Conservation (phyloP, 2,113 vertebrate genomes). For the Alosa alosa region DNA sequence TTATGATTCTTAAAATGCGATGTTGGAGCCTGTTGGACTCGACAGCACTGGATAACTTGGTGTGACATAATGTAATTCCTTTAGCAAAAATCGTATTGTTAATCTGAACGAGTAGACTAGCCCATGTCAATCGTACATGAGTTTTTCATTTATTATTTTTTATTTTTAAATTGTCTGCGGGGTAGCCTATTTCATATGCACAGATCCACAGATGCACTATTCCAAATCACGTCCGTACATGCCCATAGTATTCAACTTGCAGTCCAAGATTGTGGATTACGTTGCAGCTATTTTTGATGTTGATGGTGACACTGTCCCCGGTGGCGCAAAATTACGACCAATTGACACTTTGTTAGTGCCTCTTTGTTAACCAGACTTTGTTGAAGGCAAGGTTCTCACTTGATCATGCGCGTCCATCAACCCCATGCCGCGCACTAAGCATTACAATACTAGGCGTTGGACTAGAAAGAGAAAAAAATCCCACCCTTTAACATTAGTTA, state of each 20-base stretch:
- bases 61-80: background rate
- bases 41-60: background rate
- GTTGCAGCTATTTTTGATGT: background rate
- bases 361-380: constrained; percentile 69
- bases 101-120: background rate
- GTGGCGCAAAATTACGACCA: constrained; percentile 44
- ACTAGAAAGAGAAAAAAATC: background rate
- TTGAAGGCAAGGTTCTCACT: constrained; percentile 58
- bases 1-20: background rate
- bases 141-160: background rate
- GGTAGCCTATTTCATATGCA: background rate
- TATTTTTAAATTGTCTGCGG: background rate
- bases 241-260: background rate
- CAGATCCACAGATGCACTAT: too few species aligned
- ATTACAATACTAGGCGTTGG: constrained; percentile 58
- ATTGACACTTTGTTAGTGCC: constrained; percentile 56
- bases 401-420: constrained; percentile 62
- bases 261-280: background rate
- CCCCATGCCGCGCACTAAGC: constrained; percentile 65
- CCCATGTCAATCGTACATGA: background rate
- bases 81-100: background rate
- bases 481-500: background rate
- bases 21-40: background rate
- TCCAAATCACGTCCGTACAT: background rate
- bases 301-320: constrained; percentile 33